Conservation (phyloP, 2,888 invertebrate species). For the Acanthosoma haemorrhoidale region DNA sequence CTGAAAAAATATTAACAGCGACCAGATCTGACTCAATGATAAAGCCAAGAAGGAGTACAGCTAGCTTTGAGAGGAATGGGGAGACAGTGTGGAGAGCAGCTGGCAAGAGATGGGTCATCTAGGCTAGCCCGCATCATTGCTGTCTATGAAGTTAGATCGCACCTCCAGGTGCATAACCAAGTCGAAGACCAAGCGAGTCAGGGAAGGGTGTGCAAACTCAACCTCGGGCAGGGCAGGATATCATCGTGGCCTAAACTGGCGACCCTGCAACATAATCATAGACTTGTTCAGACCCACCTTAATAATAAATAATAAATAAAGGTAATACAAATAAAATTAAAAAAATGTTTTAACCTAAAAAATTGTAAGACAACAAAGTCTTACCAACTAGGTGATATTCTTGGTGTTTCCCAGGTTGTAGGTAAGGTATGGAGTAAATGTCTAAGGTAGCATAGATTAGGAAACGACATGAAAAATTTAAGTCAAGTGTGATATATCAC, state of each 20-base stretch:
- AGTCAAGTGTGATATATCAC: too few species aligned
- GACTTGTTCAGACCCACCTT: too few species aligned
- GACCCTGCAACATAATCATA: conserved; percentile 68
- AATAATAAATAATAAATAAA: too few species aligned
- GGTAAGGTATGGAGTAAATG: too few species aligned
- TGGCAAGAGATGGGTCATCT: conserved; percentile 18
- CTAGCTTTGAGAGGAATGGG: conserved; percentile 21
- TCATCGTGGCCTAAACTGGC: conserved; percentile 78
- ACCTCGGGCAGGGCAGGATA: conserved; percentile 81
- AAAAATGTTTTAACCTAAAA: too few species aligned
- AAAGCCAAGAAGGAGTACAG: conserved; percentile 9
- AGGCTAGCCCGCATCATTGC: conserved; percentile 47
- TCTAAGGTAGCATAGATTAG: too few species aligned
- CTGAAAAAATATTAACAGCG: conserved; percentile 2
- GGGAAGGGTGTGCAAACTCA: conserved; percentile 77
- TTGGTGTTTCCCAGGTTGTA: too few species aligned
- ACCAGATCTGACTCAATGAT: conserved; percentile 14
- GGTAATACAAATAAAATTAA: too few species aligned
- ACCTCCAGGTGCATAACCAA: conserved; percentile 79
- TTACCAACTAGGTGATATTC: too few species aligned
- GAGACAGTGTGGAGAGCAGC: conserved; percentile 12
- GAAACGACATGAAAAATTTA: too few species aligned
- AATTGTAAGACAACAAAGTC: too few species aligned
- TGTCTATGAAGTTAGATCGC: conserved; percentile 62
- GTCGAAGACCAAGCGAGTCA: conserved; percentile 75